These are phyloP conservation scores for Leptinotarsa defecta DNA, from an alignment of 1,140 invertebrate genomes.

Conservation along the genomic window DNA sequence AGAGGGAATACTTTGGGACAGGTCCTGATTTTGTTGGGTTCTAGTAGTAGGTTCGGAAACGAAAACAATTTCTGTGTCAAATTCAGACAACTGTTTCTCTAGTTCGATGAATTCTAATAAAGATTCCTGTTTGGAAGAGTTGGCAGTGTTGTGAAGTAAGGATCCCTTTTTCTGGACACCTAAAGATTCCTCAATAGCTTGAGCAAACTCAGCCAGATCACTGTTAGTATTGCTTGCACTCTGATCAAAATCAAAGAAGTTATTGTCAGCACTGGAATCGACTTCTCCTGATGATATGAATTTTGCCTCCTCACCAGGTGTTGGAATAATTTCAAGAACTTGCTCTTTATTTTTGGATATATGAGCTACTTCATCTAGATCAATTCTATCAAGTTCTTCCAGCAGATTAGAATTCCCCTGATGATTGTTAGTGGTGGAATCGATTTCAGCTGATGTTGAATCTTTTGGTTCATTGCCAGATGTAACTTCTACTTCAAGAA, in stretches of 20 bases:
- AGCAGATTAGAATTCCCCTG: no score
- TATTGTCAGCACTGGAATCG: no score
- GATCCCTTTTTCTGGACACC: neutral
- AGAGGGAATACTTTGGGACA: no score
- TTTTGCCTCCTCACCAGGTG: no score
- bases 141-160: neutral
- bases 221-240: neutral
- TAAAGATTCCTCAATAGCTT: neutral
- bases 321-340: no score
- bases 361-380: no score
- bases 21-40: neutral
- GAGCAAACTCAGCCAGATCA: neutral
- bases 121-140: neutral
- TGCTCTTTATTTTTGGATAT: no score
- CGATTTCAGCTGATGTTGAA: slow-evolving; percentile 6
- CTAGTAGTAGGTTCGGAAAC: neutral
- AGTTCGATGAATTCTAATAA: neutral
- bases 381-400: no score
- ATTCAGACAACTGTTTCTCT: neutral
- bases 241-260: no score
- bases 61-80: neutral
- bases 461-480: neutral
- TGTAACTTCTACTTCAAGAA: neutral
- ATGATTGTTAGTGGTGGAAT: neutral
- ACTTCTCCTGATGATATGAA: no score